Base-by-base conservation (phyloP, 1,140 invertebrate genomes). In the Achroia grisella region DNA sequence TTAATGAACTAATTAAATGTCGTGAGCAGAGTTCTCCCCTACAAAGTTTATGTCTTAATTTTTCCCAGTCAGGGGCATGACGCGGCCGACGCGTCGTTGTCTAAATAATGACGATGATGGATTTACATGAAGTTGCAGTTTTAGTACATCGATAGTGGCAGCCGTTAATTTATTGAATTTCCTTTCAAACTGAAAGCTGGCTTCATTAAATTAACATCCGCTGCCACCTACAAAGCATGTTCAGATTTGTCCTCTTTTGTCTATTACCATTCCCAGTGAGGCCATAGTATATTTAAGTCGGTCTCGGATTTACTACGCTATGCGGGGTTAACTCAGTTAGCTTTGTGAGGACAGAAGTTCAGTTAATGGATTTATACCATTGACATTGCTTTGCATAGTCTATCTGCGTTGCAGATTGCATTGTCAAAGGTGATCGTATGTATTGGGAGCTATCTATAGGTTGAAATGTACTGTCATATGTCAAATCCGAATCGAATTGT, bases 151-250 rank as follows among this genome's bases (percentile, higher is more conserved):
- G 46, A 32, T 39, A 41, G 28, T 35, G 11, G 39, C 37, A 13
- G 32, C 44, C 50, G n/a, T 54, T 56, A 48, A 45, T 51, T 66
- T 65, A 66, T 61, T 53, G 46, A 66, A 66, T 63, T 66, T 66
- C 62, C 59, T 28, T 40, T 50, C 31, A 27, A 47, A 40, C 37
- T 47, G 33, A 54, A 54, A 56, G 40, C 39, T 48, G 44, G 35
- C 43, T 56, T 52, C 48, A 56, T 61, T 49, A 59, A 55, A 56
- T 57, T 62, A 23, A 10, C 13, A 15, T 17, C n/a, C 13, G 35
- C 2, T 6, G 17, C n/a, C 13, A 37, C 35, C 13, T 15, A 17
- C 14, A 37, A 10, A 3, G 17, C 6, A 23, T 23, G n/a, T n/a
- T n/a, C 12, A 37, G 10, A 15, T n/a, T 15, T 12, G 11, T n/a